These are phyloP conservation scores for Serinus canaria DNA, from an alignment of 2,113 vertebrate genomes.

Conservation along the genomic window DNA sequence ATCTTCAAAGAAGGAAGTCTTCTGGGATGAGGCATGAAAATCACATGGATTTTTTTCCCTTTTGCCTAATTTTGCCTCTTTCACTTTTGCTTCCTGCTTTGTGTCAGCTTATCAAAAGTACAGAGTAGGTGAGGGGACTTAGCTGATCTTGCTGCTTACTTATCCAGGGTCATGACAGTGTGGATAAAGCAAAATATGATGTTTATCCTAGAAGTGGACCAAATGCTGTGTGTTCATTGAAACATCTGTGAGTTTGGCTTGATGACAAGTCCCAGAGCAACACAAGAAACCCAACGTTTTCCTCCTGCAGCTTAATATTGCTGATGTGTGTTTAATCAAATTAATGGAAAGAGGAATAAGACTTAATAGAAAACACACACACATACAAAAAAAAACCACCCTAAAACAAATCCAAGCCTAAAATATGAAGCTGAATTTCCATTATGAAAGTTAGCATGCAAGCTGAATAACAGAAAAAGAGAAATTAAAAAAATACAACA, in stretches of 20 bases:
- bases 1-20: not conserved
- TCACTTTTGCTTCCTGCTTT: not conserved
- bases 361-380: not conserved
- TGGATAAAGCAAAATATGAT: not conserved
- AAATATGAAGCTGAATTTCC: not conserved
- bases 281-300: not conserved
- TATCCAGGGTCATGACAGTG: not conserved
- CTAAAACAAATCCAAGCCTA: not conserved
- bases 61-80: not conserved
- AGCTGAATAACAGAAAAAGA: not conserved
- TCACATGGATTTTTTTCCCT: not conserved
- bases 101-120: not conserved
- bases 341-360: not conserved
- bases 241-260: constrained; percentile 45
- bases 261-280: constrained; percentile 35
- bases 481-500: not conserved
- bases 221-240: not conserved
- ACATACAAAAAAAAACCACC: not conserved
- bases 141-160: not conserved
- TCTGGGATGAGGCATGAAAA: not conserved
- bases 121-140: not conserved
- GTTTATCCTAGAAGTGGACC: constrained; percentile 43
- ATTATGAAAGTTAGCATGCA: not conserved
- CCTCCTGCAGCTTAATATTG: not conserved
- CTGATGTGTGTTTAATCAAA: not conserved